These are phyloP conservation scores for Virgularia gustaviana DNA, from an alignment of 92 coral and sea anemone species.

Conservation along the genomic window DNA sequence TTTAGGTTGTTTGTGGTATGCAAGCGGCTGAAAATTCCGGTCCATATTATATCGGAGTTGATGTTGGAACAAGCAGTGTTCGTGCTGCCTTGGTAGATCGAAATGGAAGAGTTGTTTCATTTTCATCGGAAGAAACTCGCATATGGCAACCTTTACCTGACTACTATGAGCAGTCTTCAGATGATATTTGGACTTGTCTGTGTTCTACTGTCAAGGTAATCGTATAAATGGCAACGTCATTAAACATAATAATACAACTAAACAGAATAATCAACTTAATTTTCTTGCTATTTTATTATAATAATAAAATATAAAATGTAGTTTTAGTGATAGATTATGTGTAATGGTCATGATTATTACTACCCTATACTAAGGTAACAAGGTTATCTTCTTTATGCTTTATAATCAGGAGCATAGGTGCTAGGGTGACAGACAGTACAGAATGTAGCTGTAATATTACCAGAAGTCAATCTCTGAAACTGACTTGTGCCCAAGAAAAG, in stretches of 20 bases:
- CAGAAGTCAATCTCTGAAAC: too few relatives aligned
- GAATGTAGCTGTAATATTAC: too few relatives aligned
- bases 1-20: too few relatives aligned
- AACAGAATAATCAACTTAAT: too few relatives aligned
- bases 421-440: too few relatives aligned
- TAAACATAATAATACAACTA: too few relatives aligned
- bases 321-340: neutral
- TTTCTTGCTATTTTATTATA: neutral
- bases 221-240: neutral
- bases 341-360: neutral
- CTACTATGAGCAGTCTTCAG: slow-evolving; percentile 76
- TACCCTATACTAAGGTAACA: neutral
- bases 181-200: slow-evolving; percentile 68
- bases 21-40: neutral
- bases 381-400: neutral
- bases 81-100: slow-evolving; percentile 70
- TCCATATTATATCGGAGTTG: slow-evolving; percentile 71
- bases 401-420: neutral
- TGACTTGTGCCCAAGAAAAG: too few relatives aligned
- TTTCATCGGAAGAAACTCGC: slow-evolving; percentile 54
- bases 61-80: slow-evolving; percentile 87
- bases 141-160: slow-evolving; percentile 64
- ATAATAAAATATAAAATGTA: neutral
- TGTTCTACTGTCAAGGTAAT: slow-evolving; percentile 79
- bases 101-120: slow-evolving; percentile 58